A percentile compares a stretch with the other conserved stretches of the same genome.
Conservation (phyloP, 2,797 vertebrate species). For the Sebastes matsubarae region DNA sequence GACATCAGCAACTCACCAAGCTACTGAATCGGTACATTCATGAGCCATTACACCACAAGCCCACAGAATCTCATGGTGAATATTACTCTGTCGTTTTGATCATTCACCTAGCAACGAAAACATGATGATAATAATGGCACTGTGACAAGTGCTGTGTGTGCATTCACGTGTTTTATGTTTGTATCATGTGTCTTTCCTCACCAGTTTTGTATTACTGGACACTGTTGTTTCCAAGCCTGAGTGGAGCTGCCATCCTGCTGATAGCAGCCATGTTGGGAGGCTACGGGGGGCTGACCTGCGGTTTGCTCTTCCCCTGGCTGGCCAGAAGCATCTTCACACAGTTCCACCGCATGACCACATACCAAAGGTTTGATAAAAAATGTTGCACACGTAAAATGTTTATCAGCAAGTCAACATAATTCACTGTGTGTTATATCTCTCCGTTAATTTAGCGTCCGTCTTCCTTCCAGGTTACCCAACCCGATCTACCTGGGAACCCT, state of each 20-base stretch:
- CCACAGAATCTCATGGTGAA: conserved; percentile 80
- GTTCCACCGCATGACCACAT: conserved; percentile 84
- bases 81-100: conserved; percentile 7
- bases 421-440: background rate
- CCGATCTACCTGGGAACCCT: conserved; percentile 85
- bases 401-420: background rate
- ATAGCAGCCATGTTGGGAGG: conserved; percentile 78
- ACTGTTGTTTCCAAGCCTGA: conserved; percentile 79
- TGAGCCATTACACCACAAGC: conserved; percentile 76
- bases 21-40: conserved; percentile 77
- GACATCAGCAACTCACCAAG: conserved; percentile 84
- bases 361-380: conserved; percentile 78
- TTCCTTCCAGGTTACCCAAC: conserved; percentile 81
- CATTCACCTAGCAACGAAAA: background rate
- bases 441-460: background rate
- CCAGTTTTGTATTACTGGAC: conserved; percentile 85
- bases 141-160: background rate
- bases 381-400: background rate
- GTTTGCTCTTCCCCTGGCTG: conserved; percentile 82
- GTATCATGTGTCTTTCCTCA: conserved; percentile 5
- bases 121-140: background rate
- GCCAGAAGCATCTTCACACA: conserved; percentile 84
- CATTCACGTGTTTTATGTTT: background rate
- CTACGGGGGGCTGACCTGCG: conserved; percentile 79
- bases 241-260: conserved; percentile 79